A percentile compares a stretch with the other conserved stretches of the same genome.
Evolutionary conservation across 2,113 vertebrate genomes (phyloP).

Genomic region (Synchiropus splendidus): DNA sequence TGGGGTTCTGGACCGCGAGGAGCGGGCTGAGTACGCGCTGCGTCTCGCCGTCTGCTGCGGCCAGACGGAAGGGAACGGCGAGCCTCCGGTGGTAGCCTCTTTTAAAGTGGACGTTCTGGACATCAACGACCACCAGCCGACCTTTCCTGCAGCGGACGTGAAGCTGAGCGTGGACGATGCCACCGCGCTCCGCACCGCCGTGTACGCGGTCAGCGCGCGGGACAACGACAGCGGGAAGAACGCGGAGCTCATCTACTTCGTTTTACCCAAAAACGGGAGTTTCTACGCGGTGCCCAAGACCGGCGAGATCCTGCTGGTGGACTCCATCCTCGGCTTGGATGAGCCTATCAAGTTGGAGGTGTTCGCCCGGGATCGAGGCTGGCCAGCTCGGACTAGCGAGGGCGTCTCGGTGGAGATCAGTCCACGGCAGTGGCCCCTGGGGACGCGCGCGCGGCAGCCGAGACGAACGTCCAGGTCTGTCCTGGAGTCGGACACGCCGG

Average conservation of each 20-base stretch:
- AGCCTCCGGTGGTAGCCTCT: conserved; percentile 59
- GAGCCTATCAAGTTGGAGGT: conserved; percentile 68
- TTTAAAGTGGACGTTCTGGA: conserved; percentile 77
- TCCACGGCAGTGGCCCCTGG: conserved; percentile 60
- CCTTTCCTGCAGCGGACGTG: conserved; percentile 53
- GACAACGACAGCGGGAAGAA: conserved; percentile 77
- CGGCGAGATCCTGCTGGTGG: conserved; percentile 75
- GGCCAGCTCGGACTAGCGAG: conserved; percentile 69
- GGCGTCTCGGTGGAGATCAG: conserved; percentile 66
- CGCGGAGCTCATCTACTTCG: conserved; percentile 77
- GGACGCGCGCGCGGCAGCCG: conserved; percentile 1
- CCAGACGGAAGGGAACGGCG: conserved; percentile 16
- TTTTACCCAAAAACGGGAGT: conserved; percentile 68
- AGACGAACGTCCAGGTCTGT: conserved; percentile 54
- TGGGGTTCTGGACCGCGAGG: conserved; percentile 73
- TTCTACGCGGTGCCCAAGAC: conserved; percentile 83
- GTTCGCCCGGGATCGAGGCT: conserved; percentile 76
- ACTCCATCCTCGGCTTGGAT: conserved; percentile 74
- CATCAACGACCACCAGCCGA: conserved; percentile 79
- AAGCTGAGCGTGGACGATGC: conserved; percentile 74
- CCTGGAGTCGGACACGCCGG: conserved; percentile 47
- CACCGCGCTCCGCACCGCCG: conserved; percentile 66
- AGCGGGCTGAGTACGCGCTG: conserved; percentile 65
- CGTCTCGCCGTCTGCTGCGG: conserved; percentile 69
- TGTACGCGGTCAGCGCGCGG: conserved; percentile 69